Conservation (phyloP, 2,113 vertebrate genomes). For the Bagarius yarrelli region DNA sequence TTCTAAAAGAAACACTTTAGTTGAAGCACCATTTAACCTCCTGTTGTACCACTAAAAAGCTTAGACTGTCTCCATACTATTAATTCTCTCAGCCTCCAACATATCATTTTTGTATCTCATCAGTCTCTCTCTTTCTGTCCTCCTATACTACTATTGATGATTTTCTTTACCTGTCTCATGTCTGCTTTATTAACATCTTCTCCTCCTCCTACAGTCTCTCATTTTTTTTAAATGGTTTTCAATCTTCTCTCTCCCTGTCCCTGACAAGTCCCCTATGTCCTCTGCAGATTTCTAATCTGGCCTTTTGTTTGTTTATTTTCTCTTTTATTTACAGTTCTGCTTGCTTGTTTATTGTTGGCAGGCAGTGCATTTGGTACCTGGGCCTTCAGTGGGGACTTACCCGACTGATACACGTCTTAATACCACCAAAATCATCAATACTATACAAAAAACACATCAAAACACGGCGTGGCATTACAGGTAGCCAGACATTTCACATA, state of each 20-base stretch:
- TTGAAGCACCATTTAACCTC: not conserved
- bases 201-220: not conserved
- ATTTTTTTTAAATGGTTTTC: not conserved
- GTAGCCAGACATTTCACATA: no score
- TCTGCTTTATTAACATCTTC: not conserved
- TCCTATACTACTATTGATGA: not conserved
- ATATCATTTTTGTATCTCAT: not conserved
- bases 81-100: not conserved
- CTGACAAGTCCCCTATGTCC: not conserved
- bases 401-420: no score
- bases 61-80: not conserved
- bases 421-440: no score
- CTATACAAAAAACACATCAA: no score
- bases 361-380: no score
- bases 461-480: no score
- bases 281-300: not conserved
- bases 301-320: not conserved
- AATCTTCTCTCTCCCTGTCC: not conserved
- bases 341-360: not conserved
- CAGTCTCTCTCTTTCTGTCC: not conserved
- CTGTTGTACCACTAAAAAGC: slow-evolving; percentile 9
- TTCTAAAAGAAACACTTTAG: no score
- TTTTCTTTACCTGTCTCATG: not conserved
- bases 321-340: slow-evolving; percentile 14
- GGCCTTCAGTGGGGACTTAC: no score